These are phyloP conservation scores for Ptychodera flava DNA, from an alignment of 35 echinoderm and acorn worm genomes.

Conservation along the genomic window DNA sequence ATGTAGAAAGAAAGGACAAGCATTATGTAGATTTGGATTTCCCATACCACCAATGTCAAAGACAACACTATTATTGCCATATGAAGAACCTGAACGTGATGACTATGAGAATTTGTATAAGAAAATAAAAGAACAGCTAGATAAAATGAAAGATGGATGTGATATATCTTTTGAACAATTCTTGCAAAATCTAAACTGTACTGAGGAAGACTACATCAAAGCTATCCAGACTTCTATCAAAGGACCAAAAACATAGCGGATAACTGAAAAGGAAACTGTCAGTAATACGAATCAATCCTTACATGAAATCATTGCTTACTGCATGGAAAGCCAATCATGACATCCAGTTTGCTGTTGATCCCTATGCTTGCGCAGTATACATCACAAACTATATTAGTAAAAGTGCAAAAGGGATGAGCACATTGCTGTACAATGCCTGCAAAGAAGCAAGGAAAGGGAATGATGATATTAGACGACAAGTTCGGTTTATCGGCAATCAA, in stretches of 20 bases:
- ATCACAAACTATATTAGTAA: slow-evolving; percentile 61
- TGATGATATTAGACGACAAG: slow-evolving; percentile 18
- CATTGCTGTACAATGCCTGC: slow-evolving; percentile 20
- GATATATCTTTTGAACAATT: slow-evolving; percentile 17
- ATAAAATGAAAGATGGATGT: neutral
- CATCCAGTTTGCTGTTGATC: slow-evolving; percentile 46
- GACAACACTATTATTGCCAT: slow-evolving; percentile 39
- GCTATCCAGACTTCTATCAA: slow-evolving; percentile 35
- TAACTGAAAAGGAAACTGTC: slow-evolving; percentile 38
- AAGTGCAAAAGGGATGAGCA: slow-evolving; percentile 45
- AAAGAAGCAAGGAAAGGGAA: slow-evolving; percentile 53
- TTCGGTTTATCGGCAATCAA: slow-evolving; percentile 48
- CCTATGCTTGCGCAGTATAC: slow-evolving; percentile 64
- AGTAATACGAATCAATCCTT: slow-evolving; percentile 45
- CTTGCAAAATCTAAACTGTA: slow-evolving; percentile 28
- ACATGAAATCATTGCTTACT: slow-evolving; percentile 10
- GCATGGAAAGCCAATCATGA: slow-evolving; percentile 55
- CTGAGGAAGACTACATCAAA: slow-evolving; percentile 45
- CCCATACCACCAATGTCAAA: slow-evolving; percentile 48
- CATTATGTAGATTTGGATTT: slow-evolving; percentile 53
- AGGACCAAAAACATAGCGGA: slow-evolving; percentile 29
- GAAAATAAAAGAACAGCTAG: neutral
- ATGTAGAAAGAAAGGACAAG: slow-evolving; percentile 45
- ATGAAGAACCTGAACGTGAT: neutral
- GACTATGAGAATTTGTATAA: slow-evolving; percentile 18